Base-by-base conservation (phyloP, 2,113 vertebrate genomes). In the Gulo gulo region DNA sequence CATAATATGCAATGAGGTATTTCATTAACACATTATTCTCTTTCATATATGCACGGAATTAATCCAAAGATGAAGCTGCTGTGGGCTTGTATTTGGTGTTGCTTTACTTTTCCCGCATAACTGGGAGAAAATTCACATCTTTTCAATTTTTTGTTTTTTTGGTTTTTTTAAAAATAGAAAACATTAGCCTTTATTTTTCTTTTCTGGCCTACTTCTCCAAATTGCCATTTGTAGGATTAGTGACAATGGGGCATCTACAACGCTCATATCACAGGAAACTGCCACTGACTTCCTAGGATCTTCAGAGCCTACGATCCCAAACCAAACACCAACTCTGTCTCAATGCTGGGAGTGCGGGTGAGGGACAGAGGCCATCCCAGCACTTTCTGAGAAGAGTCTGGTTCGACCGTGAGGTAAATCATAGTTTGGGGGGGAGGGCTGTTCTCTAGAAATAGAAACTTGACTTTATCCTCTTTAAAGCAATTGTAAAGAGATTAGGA, bases 331-430 rank as follows among this genome's bases (percentile, higher is more conserved):
- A 3, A 81, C 94, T 97, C 93, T 36, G 78, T 86, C 21, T 73
- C 69, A 67, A 95, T 96, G 55, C 97, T 94, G 95, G 97, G 93
- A 76, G 92, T 88, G 87, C 69, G 71, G 92, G 95, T 79, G 71
- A 34, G 50, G 91, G 91, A 69, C 73, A 61, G 85, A 97, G n/a
- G 94, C 57, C 87, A 94, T 69, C 96, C 85, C 84, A 55, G 78
- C 96, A 95, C 95, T 97, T 98, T 97, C 73, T 97, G 97, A 96
- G 97, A 98, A 98, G 97, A 88, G 94, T 97, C 85, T 94, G 98
- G 86, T 90, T 97, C 87, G 97, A 98, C 97, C 95, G 95, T 94
- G 47, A 98, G 94, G 97, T 98, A 98, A 94, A 98, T 98, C 96
- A 98, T 76, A 88, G 98, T 90, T 39, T 95, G 97, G 96, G 98